Percentiles rank a stretch among this genome's conserved stretches.
Conservation (phyloP, 2,113 vertebrate genomes). For the Lichenostomus cassidix region DNA sequence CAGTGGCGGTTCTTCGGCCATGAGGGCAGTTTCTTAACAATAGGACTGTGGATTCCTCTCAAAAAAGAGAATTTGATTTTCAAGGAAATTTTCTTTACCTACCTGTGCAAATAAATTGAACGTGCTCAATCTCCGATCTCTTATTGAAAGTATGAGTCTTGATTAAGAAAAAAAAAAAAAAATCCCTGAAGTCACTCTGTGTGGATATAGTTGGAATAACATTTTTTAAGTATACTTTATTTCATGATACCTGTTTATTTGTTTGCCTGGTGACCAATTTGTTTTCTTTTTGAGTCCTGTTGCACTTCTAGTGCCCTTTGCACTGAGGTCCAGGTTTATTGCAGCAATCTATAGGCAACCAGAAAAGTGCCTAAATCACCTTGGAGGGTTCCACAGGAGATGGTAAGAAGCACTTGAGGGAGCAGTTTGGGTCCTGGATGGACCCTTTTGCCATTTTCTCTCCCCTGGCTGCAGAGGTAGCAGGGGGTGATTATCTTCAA, state of each 20-base stretch:
- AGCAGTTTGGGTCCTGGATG: not conserved
- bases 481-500: not conserved
- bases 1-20: constrained; percentile 28
- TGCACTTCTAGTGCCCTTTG: not conserved
- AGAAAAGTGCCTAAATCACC: not conserved
- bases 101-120: not conserved
- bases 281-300: not conserved
- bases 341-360: not conserved
- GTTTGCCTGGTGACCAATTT: not conserved
- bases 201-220: not conserved
- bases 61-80: not conserved
- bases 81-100: not conserved
- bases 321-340: not conserved
- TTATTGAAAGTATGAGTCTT: not conserved
- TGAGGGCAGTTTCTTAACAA: not conserved
- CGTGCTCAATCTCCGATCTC: not conserved
- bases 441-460: not conserved
- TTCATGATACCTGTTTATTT: not conserved
- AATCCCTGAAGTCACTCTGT: not conserved
- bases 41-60: not conserved
- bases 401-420: not conserved
- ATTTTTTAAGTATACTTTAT: not conserved
- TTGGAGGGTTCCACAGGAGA: not conserved
- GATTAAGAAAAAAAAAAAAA: not conserved
- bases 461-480: not conserved